These are phyloP conservation scores for Boloria selene DNA, from an alignment of 2,888 invertebrate species.

Conservation along the genomic window DNA sequence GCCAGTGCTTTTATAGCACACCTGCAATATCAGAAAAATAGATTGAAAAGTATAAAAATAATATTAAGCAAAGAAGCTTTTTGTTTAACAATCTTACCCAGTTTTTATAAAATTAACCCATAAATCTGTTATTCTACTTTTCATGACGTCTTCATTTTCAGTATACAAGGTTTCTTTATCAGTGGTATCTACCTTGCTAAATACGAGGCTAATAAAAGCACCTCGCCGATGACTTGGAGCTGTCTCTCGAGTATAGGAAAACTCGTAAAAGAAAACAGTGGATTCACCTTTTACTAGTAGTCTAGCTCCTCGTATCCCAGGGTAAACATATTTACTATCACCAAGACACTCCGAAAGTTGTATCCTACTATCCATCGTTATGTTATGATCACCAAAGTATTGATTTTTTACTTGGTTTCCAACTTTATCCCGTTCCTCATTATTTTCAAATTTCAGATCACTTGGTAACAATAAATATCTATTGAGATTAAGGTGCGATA, in stretches of 20 bases:
- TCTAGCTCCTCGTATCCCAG: conserved; percentile 58
- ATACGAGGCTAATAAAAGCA: conserved; percentile 80
- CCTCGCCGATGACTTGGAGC: conserved; percentile 65
- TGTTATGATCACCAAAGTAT: conserved; percentile 56
- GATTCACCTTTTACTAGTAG: conserved; percentile 56
- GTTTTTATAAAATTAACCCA: conserved; percentile 77
- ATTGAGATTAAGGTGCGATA: conserved; percentile 52
- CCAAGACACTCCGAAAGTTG: conserved; percentile 56
- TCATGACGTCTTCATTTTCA: conserved; percentile 17
- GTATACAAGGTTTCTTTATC: conserved; percentile 35
- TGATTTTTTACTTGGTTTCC: conserved; percentile 50
- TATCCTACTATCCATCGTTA: conserved; percentile 45
- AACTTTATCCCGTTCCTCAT: conserved; percentile 43
- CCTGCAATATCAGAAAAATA: no score
- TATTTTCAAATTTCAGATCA: conserved; percentile 55
- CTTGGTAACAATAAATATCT: conserved; percentile 52
- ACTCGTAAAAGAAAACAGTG: conserved; percentile 81
- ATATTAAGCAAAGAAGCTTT: not conserved
- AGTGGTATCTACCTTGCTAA: conserved; percentile 49
- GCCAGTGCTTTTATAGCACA: no score
- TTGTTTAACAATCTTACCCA: conserved; percentile 63
- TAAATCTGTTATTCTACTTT: conserved; percentile 51
- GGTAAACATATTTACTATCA: conserved; percentile 60
- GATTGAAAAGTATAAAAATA: no score
- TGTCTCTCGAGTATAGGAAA: conserved; percentile 71